Conservation (phyloP, 2,888 invertebrate genomes). For the Glyphotaelius pellucidus region DNA sequence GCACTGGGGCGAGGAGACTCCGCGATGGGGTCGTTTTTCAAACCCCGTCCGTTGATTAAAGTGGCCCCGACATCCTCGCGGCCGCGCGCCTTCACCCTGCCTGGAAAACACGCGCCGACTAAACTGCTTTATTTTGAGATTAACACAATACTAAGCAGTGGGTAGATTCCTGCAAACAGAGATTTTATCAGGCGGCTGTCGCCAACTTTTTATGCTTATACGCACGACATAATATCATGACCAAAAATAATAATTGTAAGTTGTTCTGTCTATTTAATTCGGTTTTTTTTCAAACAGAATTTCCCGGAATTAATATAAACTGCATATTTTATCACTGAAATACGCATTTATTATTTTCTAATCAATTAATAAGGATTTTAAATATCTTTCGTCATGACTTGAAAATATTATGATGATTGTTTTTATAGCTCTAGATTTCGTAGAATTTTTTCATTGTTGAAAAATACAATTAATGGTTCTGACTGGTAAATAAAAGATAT, state of each 20-base stretch:
- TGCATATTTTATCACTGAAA: too few relatives aligned
- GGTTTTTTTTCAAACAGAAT: too few relatives aligned
- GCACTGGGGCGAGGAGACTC: conserved; percentile 28
- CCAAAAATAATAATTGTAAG: background rate
- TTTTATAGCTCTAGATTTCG: background rate
- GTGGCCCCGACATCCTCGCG: conserved; percentile 43
- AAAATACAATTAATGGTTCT: background rate
- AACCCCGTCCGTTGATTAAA: conserved; percentile 57
- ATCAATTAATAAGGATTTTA: too few relatives aligned
- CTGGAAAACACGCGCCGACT: conserved; percentile 19
- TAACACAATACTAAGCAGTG: conserved; percentile 5
- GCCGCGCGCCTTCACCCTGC: background rate
- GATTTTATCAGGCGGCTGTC: background rate
- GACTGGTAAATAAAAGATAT: background rate
- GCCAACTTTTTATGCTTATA: background rate
- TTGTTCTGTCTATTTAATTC: too few relatives aligned
- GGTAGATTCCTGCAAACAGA: background rate
- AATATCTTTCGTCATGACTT: background rate
- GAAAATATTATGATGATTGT: background rate
- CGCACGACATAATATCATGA: background rate
- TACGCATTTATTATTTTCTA: too few relatives aligned
- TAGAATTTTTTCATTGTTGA: background rate
- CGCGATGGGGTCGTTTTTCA: conserved; percentile 53
- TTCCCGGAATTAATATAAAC: too few relatives aligned
- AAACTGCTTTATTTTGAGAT: conserved; percentile 38